Base-by-base conservation (phyloP, 2,113 vertebrate species). In the Perognathus longimembris region DNA sequence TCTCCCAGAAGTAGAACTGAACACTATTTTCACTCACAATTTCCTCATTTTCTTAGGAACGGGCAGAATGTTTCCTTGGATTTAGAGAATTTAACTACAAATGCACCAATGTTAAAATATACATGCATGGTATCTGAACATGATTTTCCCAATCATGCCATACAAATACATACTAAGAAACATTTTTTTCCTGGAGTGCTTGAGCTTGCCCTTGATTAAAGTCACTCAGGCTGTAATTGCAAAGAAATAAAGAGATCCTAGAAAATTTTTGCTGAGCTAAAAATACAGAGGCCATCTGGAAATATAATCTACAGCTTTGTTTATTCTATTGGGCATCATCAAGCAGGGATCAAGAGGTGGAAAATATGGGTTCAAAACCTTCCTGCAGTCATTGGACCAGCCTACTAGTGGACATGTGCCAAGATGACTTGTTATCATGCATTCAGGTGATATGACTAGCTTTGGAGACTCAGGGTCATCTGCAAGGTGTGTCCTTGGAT, bases 251-350 rank as follows among this genome's bases (percentile, higher is more conserved):
- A 92, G 42, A 83, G 76, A 57, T 38, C 28, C 64, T 76, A 78
- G 88, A 78, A 82, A 84, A 71, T 54, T 57, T 76, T 85, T 77
- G 66, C 70, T 5, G 1, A 40, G 38, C 88, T 94, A 91, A 96
- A 96, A 91, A 94, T 91, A 95, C 76, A 45, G 57, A 69, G n/a
- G 74, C 73, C 93, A 92, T 88, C 94, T 93, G 96, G 81, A 73
- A 84, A 82, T 17, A 63, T 26, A n/a, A 93, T 93, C 91, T 90
- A 54, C 1, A n/a, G 74, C 74, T 57, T 76, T 76, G 91, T 87
- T 79, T 4, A 10, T 84, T 69, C 61, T n/a, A 34, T 18, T 34
- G 50, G 40, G 32, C 18, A 24, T 36, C 83, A 88, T 34, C 24
- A n/a, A 7, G 34, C 57, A 42, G 59, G n/a, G 67, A 18, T 64